These are phyloP conservation scores for Rhysida immarginata DNA, from an alignment of 1,140 invertebrate genomes.

Conservation along the genomic window DNA sequence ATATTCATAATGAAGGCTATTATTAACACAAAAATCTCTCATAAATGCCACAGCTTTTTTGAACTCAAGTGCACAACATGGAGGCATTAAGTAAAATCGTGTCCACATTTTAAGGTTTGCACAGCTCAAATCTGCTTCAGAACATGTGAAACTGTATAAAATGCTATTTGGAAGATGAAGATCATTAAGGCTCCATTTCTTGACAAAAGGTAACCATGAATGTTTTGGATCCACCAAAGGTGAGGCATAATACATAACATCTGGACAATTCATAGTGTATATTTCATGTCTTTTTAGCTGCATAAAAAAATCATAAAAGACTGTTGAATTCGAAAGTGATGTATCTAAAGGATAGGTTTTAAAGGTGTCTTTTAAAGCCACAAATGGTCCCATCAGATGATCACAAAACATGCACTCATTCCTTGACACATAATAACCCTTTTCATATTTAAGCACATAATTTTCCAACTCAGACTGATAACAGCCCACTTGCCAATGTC, in stretches of 20 bases:
- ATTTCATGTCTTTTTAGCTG: no score
- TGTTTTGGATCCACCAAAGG: not conserved
- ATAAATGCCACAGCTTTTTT: not conserved
- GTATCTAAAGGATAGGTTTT: slow-evolving; percentile 14
- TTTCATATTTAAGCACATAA: slow-evolving; percentile 19
- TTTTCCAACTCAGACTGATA: slow-evolving; percentile 20
- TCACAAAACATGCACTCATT: slow-evolving; percentile 27
- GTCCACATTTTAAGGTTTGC: no score
- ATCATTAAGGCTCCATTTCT: slow-evolving; percentile 15
- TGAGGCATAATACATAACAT: not conserved
- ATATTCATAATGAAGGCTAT: slow-evolving; percentile 19
- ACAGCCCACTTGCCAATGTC: slow-evolving; percentile 25
- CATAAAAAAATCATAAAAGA: slow-evolving; percentile 13
- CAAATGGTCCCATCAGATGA: slow-evolving; percentile 23
- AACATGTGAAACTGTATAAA: slow-evolving; percentile 15
- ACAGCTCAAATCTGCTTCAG: slow-evolving; percentile 14
- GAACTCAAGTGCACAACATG: not conserved
- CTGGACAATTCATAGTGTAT: slow-evolving; percentile 4
- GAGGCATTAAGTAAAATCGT: not conserved
- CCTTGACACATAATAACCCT: slow-evolving; percentile 23
- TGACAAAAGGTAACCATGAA: slow-evolving; percentile 14
- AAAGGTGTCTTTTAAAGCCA: slow-evolving; percentile 15
- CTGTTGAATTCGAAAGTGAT: slow-evolving; percentile 6
- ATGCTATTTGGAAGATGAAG: slow-evolving; percentile 3
- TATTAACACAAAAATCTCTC: not conserved